Percentiles rank a stretch among this genome's conserved stretches.
Conservation (phyloP, 2,888 invertebrate species). For the Papilio protenor region DNA sequence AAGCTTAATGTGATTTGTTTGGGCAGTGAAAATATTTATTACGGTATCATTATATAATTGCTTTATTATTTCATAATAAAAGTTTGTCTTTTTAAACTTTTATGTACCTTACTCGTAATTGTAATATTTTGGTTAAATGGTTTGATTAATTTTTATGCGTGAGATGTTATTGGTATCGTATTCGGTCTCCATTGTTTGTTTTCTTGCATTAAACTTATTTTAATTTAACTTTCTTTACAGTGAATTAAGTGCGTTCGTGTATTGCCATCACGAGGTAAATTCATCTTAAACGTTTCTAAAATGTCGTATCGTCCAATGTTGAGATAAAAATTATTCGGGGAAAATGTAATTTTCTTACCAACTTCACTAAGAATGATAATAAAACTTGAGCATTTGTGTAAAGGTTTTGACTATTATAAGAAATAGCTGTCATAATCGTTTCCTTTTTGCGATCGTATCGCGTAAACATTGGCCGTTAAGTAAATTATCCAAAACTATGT, state of each 20-base stretch:
- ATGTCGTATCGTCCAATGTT: not conserved
- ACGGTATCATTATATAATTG: constrained; percentile 5
- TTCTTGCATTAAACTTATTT: not conserved
- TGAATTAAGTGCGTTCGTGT: not conserved
- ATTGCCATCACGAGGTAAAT: not conserved
- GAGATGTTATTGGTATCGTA: not conserved
- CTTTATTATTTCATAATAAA: not conserved
- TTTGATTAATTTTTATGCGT: not conserved
- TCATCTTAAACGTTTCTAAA: not conserved
- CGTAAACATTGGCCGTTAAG: constrained; percentile 1
- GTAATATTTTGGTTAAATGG: not conserved
- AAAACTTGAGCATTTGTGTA: constrained; percentile 20
- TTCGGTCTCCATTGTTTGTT: too few relatives aligned
- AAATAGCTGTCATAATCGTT: constrained; percentile 33
- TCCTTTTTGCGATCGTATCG: constrained; percentile 7
- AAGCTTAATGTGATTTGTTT: constrained; percentile 26
- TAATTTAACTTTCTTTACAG: not conserved
- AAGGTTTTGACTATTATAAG: constrained; percentile 32
- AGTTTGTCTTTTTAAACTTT: not conserved
- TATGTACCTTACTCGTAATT: not conserved
- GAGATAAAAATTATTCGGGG: not conserved
- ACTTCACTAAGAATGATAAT: constrained; percentile 14
- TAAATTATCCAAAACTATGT: constrained; percentile 2
- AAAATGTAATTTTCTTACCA: not conserved
- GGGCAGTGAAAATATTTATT: constrained; percentile 22